Evolutionary conservation across 1,140 invertebrate genomes (phyloP), one percentile per base, ranked within the genome.

Genomic region (Drosophila burlai): DNA sequence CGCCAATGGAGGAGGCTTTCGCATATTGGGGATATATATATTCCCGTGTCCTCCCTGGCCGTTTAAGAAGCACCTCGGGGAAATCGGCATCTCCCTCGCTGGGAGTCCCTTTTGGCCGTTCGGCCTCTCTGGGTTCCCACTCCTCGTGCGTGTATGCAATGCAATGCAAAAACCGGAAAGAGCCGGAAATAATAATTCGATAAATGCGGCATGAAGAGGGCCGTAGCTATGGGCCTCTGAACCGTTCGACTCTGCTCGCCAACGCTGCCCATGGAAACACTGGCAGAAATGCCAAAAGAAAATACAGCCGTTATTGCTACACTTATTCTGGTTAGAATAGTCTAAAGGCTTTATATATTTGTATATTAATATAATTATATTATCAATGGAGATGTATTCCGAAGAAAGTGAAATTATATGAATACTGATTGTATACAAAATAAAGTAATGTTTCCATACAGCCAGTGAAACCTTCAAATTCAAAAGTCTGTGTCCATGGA

Each of bases 121-220:
- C 10, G 31, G 9, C 10, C 31, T 2, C 3, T 34, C 3, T 11
- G 34, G 10, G 8, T 42, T 59, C 18, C 15, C 52, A 36, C 50
- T 36, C 31, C 31, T 49, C 36, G n/a, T 21, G 18, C 18, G 0
- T 13, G 65, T 59, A 76, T 68, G 50, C 64, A 77, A 69, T 57
- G 50, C 49, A 78, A 77, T 68, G 61, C 49, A 78, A 76, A 49
- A 64, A 59, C 47, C 31, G 45, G 58, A 77, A 79, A 90, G 62
- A 66, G 80, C 84, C 89, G 89, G 89, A 91, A 91, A 91, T 91
- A 89, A 91, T 91, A 91, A 91, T 85, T 91, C 89, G 89, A 91
- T 91, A 87, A 84, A 87, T 87, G 75, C 50, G 78, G 74, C 80
- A 73, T 87, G 87, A 91, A 91, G 72, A 76, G 80, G 68, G 47